Conservation (phyloP, 2,888 invertebrate genomes). For the Acleris holmiana region DNA sequence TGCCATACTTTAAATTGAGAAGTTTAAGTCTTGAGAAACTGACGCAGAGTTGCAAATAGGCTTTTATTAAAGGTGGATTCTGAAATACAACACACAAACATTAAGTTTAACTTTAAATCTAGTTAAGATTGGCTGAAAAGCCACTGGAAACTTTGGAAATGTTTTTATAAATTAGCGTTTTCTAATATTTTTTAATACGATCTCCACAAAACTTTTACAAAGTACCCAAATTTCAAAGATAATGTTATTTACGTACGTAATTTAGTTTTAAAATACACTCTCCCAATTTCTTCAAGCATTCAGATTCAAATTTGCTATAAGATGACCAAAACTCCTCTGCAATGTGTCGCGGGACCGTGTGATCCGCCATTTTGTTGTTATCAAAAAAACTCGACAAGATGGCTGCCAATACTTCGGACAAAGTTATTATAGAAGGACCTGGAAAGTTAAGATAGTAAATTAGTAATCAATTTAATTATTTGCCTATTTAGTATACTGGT, state of each 20-base stretch:
- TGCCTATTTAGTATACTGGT: not conserved
- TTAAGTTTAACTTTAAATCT: not conserved
- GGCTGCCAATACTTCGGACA: conserved; percentile 69
- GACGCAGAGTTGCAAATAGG: conserved; percentile 66
- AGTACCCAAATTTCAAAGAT: too few relatives aligned
- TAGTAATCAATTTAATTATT: not conserved
- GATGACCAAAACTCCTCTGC: conserved; percentile 70
- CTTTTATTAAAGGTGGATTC: conserved; percentile 57
- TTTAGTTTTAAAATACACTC: conserved; percentile 59
- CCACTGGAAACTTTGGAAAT: too few relatives aligned
- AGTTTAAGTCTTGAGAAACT: conserved; percentile 68
- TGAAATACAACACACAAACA: conserved; percentile 52
- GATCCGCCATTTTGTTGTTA: conserved; percentile 78
- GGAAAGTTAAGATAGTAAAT: conserved; percentile 42
- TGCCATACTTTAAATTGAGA: conserved; percentile 71
- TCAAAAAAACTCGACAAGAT: conserved; percentile 68
- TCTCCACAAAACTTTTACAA: too few relatives aligned
- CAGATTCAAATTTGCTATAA: conserved; percentile 62
- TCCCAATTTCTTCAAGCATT: conserved; percentile 66
- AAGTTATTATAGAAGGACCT: conserved; percentile 70
- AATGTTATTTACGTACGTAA: conserved; percentile 60
- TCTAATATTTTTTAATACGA: too few relatives aligned
- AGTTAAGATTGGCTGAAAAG: too few relatives aligned
- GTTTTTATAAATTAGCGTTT: too few relatives aligned
- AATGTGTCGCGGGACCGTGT: conserved; percentile 69